A percentile compares a stretch with the other conserved stretches of the same genome.
Evolutionary conservation across 2,888 invertebrate genomes (phyloP).

Genomic region (Polydrusus cervinus): DNA sequence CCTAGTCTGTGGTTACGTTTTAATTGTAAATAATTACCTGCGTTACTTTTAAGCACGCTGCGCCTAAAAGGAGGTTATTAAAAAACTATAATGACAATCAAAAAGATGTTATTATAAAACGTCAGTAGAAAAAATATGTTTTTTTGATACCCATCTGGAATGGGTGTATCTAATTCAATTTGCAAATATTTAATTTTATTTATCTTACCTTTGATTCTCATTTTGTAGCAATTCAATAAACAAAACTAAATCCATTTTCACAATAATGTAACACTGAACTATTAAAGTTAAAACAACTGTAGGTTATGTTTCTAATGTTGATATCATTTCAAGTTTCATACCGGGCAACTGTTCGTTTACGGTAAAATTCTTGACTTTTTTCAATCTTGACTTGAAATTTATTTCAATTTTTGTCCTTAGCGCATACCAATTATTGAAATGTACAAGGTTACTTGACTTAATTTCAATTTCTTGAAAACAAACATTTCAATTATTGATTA

Average conservation of each 20-base stretch:
- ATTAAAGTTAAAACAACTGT: not conserved
- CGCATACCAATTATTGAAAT: conserved; percentile 9
- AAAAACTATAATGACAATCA: too few species aligned
- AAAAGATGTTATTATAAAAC: too few species aligned
- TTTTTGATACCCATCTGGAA: too few species aligned
- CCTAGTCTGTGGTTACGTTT: too few species aligned
- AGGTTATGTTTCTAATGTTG: conserved; percentile 1
- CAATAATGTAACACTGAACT: too few species aligned
- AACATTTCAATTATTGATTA: conserved; percentile 12
- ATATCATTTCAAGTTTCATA: conserved; percentile 14
- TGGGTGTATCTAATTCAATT: not conserved
- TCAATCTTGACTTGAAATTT: conserved; percentile 14
- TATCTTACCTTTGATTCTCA: conserved; percentile 3
- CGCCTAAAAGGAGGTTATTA: too few species aligned
- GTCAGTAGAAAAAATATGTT: too few species aligned
- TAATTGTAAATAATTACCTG: too few species aligned
- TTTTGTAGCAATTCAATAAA: conserved; percentile 4
- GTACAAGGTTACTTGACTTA: conserved; percentile 20
- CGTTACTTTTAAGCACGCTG: too few species aligned
- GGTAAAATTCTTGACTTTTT: conserved; percentile 14
- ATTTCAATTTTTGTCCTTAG: not conserved
- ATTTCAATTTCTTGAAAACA: conserved; percentile 15
- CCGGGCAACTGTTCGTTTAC: conserved; percentile 2
- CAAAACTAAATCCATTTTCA: conserved; percentile 17
- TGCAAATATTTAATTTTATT: not conserved